Percentiles rank a stretch among this genome's conserved stretches.
phyloP scores from a whole-genome alignment of 2,888 invertebrate genomes.

The Lutraria lutraria region DNA sequence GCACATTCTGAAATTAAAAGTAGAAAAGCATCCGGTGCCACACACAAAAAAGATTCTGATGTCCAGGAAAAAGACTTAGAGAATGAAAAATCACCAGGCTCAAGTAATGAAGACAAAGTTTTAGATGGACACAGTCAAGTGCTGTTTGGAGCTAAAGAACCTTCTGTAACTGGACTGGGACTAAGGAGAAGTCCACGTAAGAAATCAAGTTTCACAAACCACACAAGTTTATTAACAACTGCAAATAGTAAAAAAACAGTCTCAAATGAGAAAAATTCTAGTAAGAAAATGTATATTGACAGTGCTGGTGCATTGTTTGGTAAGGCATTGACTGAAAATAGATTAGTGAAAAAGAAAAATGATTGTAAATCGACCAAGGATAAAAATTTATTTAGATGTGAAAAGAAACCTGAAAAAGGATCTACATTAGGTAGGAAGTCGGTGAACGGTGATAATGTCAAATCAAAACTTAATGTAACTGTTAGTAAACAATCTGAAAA shows the following conservation, averaged over 20 bases:
- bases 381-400: neutral
- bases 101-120: neutral
- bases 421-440: neutral
- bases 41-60: no score
- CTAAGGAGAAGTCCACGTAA: slow-evolving; percentile 21
- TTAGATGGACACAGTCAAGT: neutral
- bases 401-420: slow-evolving; percentile 20
- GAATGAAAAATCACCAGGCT: no score
- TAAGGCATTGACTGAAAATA: slow-evolving; percentile 18
- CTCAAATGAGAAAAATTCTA: neutral
- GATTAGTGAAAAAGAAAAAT: slow-evolving; percentile 5
- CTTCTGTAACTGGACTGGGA: neutral
- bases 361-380: neutral
- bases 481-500: neutral
- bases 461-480: neutral
- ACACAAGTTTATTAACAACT: neutral
- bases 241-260: neutral
- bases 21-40: neutral
- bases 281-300: slow-evolving; percentile 3
- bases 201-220: neutral
- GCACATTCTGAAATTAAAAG: neutral
- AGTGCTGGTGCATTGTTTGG: slow-evolving; percentile 40
- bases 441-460: neutral
- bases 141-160: neutral
- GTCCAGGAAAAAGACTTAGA: neutral